These are phyloP conservation scores for Glossophaga mutica DNA, from an alignment of 2,797 vertebrate species.

Conservation along the genomic window DNA sequence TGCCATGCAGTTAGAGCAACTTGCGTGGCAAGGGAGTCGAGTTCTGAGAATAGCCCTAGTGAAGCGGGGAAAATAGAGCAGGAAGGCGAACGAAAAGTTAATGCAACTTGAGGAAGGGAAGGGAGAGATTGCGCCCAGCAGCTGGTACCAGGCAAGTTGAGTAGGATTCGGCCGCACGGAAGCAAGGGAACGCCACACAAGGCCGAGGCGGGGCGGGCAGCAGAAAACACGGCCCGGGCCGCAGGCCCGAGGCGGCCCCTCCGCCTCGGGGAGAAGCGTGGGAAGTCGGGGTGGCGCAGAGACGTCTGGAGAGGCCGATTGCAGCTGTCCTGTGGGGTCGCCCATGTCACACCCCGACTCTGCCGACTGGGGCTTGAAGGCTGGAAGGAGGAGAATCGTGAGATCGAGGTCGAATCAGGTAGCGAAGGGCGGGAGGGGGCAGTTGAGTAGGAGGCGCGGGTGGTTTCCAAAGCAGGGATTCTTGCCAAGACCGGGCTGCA, in stretches of 20 bases:
- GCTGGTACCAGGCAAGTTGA: background rate
- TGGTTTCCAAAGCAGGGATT: background rate
- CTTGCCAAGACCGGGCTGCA: background rate
- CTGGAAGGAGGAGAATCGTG: background rate
- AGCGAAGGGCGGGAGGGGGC: background rate
- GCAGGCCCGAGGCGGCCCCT: background rate
- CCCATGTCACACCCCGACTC: background rate
- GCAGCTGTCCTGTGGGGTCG: background rate
- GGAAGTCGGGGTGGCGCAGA: background rate
- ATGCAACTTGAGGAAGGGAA: background rate
- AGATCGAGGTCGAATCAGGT: background rate
- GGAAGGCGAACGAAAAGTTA: background rate
- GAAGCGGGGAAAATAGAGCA: background rate
- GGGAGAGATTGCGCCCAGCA: background rate
- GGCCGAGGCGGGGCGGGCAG: background rate
- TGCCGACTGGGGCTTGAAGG: background rate
- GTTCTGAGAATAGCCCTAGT: background rate
- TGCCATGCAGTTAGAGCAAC: background rate
- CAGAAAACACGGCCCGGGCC: background rate
- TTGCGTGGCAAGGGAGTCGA: background rate
- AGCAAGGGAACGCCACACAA: background rate
- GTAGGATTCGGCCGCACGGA: background rate
- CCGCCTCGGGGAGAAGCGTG: background rate
- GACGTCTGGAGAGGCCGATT: background rate
- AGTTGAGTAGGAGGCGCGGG: background rate